These are phyloP conservation scores for Spermophilus dauricus DNA, from an alignment of 2,113 vertebrate genomes.

Conservation along the genomic window DNA sequence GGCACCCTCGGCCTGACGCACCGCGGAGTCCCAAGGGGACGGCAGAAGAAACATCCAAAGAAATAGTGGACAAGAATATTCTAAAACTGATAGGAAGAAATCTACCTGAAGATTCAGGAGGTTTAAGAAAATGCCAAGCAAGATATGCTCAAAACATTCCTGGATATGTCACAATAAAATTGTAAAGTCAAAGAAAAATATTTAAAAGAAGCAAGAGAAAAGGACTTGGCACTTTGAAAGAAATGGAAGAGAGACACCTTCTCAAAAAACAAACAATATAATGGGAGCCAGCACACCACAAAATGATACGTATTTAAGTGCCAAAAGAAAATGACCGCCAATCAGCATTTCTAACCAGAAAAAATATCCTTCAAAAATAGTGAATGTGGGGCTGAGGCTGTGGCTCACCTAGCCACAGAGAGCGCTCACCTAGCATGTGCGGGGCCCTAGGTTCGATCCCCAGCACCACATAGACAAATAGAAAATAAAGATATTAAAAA, in stretches of 20 bases:
- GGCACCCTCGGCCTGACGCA: rapidly evolving
- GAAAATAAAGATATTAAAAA: too few relatives aligned
- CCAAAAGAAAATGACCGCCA: not conserved
- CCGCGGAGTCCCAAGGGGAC: rapidly evolving
- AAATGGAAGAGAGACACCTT: not conserved
- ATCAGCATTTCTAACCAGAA: not conserved
- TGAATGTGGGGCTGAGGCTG: too few relatives aligned
- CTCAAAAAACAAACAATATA: not conserved
- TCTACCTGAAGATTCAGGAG: not conserved
- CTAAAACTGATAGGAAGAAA: not conserved
- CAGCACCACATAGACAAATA: too few relatives aligned
- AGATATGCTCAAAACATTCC: not conserved
- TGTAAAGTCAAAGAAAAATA: not conserved
- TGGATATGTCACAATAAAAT: not conserved
- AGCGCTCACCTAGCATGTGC: too few relatives aligned
- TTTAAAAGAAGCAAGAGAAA: not conserved
- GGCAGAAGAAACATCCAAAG: not conserved
- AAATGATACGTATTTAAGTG: not conserved
- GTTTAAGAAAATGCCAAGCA: not conserved
- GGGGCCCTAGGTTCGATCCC: too few relatives aligned
- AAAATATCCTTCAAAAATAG: not conserved
- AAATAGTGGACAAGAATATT: not conserved
- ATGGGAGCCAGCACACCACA: too few relatives aligned
- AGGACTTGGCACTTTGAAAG: not conserved
- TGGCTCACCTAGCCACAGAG: too few relatives aligned